Percentiles rank a stretch among this genome's conserved stretches.
phyloP scores from a whole-genome alignment of 2,797 vertebrate species.

The Sebastes goodei region DNA sequence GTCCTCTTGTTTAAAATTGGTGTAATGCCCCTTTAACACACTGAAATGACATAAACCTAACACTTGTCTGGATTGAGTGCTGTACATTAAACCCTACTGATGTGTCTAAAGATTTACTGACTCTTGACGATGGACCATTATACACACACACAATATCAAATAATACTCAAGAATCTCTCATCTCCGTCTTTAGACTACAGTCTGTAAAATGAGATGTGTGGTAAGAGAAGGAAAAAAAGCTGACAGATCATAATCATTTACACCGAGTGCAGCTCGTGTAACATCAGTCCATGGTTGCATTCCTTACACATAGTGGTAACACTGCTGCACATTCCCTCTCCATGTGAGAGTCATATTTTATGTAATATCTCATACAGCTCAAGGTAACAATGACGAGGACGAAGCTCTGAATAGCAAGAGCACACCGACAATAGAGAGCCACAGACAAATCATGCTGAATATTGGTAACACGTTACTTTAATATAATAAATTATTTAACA shows the following conservation, averaged over 20 bases:
- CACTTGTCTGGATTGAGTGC: not conserved
- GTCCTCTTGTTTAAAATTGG: not conserved
- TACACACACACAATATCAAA: not conserved
- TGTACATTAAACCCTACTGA: not conserved
- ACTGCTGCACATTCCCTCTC: conserved; percentile 45
- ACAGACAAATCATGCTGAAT: not conserved
- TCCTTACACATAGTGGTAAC: conserved; percentile 39
- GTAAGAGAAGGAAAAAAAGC: not conserved
- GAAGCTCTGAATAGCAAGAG: conserved; percentile 7
- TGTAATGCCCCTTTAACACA: not conserved
- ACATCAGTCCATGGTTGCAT: conserved; percentile 36
- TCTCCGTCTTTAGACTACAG: not conserved
- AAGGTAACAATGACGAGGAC: conserved; percentile 37
- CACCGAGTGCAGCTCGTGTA: conserved; percentile 40
- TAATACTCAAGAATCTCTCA: not conserved
- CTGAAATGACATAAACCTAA: not conserved
- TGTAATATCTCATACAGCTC: conserved; percentile 60
- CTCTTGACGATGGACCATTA: not conserved
- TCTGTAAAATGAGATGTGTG: not conserved
- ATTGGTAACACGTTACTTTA: not conserved
- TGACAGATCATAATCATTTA: conserved; percentile 17
- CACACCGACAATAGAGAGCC: not conserved
- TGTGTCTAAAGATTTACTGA: not conserved
- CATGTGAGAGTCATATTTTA: conserved; percentile 68
- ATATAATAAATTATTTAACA: not conserved